These are phyloP conservation scores for Lepidothrix coronata DNA, from an alignment of 2,113 vertebrate genomes.

Conservation along the genomic window DNA sequence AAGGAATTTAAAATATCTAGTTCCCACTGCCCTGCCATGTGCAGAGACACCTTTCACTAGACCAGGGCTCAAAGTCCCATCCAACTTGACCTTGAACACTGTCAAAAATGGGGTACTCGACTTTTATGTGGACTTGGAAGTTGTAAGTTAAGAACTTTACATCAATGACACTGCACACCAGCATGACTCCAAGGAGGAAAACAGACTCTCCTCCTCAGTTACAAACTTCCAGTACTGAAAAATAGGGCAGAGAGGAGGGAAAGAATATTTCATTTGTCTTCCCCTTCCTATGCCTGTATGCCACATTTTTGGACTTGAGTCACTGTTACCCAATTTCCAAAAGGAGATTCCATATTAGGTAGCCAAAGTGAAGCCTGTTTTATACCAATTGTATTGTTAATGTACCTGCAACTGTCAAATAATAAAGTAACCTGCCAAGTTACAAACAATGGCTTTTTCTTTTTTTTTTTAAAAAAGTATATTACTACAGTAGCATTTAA, in stretches of 20 bases:
- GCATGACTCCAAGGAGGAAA: background rate
- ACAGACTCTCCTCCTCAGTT: background rate
- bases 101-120: background rate
- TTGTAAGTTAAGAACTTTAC: background rate
- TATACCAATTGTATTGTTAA: background rate
- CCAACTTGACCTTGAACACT: background rate
- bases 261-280: background rate
- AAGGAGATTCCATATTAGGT: background rate
- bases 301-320: background rate
- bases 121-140: background rate
- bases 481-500: background rate
- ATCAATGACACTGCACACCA: background rate
- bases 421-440: background rate
- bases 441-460: background rate
- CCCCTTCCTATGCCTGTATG: background rate
- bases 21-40: background rate
- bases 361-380: background rate
- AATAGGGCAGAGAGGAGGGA: accelerated
- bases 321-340: background rate
- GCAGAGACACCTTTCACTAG: background rate
- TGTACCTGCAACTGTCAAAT: background rate
- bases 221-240: background rate
- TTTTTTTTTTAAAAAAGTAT: background rate
- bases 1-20: background rate
- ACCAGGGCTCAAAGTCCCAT: background rate